Evolutionary conservation across 2,888 invertebrate species (phyloP).

Genomic region (Eledona agricola): DNA sequence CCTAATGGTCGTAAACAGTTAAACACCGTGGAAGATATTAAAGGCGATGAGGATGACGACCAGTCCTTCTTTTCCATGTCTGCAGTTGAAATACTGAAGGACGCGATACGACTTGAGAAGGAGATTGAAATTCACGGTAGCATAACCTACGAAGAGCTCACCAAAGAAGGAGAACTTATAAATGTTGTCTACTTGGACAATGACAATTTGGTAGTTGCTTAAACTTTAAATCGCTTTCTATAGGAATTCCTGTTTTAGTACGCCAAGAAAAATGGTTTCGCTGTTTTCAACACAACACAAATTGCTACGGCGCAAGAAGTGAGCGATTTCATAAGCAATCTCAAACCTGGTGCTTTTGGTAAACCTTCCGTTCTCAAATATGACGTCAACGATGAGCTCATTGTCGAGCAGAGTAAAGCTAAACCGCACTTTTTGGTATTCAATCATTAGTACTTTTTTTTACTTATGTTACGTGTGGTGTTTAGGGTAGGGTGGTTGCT

Average conservation of each 20-base stretch:
- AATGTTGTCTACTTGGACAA: constrained; percentile 21
- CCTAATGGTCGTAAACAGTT: neutral
- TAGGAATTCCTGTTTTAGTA: too few species aligned
- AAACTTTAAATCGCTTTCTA: neutral
- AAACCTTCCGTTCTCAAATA: constrained; percentile 17
- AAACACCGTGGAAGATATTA: neutral
- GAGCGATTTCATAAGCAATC: constrained; percentile 1
- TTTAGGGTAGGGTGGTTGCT: constrained; percentile 11
- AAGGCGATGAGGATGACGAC: constrained; percentile 13
- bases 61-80: too few species aligned
- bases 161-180: constrained; percentile 9
- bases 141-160: constrained; percentile 3
- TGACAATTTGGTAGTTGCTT: constrained; percentile 18
- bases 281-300: constrained; percentile 23
- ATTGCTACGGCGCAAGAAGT: constrained; percentile 4
- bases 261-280: constrained; percentile 8
- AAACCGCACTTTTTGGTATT: constrained; percentile 18
- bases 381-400: constrained; percentile 9
- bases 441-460: constrained; percentile 1
- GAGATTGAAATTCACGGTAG: constrained; percentile 11
- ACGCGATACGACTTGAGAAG: constrained; percentile 6
- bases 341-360: constrained; percentile 1
- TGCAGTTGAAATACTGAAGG: constrained; percentile 9
- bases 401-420: constrained; percentile 1
- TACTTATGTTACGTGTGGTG: too few species aligned